Evolutionary conservation across 2,113 vertebrate genomes (phyloP).

Genomic region (Meles meles): DNA sequence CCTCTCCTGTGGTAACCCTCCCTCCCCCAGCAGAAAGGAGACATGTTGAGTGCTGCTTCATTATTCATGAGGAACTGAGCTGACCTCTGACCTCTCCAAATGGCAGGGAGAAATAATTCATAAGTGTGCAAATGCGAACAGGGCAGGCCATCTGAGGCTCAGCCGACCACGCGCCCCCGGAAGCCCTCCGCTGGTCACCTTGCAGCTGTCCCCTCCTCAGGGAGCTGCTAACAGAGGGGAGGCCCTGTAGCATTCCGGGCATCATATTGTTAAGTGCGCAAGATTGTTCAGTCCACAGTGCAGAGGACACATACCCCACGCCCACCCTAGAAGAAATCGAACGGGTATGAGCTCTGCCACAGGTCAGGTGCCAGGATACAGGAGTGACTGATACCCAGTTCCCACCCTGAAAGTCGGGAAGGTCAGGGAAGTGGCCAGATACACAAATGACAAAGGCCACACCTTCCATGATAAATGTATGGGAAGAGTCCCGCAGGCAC

Average conservation of each 20-base stretch:
- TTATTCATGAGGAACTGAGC: constrained; percentile 69
- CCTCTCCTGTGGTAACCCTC: not conserved
- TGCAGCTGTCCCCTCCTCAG: not conserved
- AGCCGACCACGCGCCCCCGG: constrained; percentile 34
- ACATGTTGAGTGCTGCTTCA: constrained; percentile 36
- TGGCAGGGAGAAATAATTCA: constrained; percentile 78
- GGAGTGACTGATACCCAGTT: not conserved
- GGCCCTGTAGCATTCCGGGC: rapidly evolving
- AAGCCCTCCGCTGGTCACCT: not conserved
- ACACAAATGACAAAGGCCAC: not conserved
- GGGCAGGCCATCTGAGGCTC: constrained; percentile 76
- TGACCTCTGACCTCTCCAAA: constrained; percentile 76
- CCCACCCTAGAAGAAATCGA: not conserved
- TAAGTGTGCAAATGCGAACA: constrained; percentile 76
- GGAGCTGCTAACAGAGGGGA: not conserved
- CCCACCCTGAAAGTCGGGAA: not conserved
- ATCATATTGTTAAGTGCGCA: not conserved
- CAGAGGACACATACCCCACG: not conserved
- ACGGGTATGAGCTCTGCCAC: not conserved
- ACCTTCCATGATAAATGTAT: not conserved
- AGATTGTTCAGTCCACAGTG: not conserved
- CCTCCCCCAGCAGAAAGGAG: not conserved
- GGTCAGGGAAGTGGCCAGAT: not conserved
- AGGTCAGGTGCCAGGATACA: not conserved
- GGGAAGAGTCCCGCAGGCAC: not conserved